A percentile compares a stretch with the other conserved stretches of the same genome.
Conservation (phyloP, 2,113 vertebrate species). For the Anolis carolinensis region DNA sequence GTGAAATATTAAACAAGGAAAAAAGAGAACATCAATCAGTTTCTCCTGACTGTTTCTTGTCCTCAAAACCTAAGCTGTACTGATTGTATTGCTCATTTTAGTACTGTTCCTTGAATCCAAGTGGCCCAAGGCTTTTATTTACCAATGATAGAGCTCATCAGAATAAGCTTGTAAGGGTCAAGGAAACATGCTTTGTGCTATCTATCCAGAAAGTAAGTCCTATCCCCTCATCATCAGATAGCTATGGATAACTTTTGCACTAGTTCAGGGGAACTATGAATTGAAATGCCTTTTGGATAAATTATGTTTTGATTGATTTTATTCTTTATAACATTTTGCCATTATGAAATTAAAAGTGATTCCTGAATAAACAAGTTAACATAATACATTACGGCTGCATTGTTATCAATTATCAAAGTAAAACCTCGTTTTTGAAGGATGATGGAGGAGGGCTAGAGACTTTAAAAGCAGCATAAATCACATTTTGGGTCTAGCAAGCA, state of each 20-base stretch:
- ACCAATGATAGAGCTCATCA: constrained; percentile 6
- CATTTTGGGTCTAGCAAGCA: neutral
- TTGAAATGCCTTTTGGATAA: neutral
- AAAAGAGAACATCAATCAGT: constrained; percentile 16
- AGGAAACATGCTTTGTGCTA: neutral
- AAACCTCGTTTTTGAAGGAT: neutral
- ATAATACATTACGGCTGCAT: neutral
- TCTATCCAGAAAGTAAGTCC: constrained; percentile 9
- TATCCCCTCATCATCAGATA: neutral
- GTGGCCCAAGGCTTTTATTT: neutral
- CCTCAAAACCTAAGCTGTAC: constrained; percentile 34
- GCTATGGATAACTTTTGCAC: constrained; percentile 8
- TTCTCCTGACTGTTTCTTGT: constrained; percentile 21
- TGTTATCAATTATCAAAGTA: neutral
- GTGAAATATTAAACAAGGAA: constrained; percentile 19
- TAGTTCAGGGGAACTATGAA: neutral
- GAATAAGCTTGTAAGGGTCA: constrained; percentile 13
- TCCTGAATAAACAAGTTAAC: neutral
- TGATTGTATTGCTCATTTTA: constrained; percentile 38
- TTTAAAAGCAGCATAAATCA: neutral
- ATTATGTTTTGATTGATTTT: neutral
- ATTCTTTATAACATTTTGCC: neutral
- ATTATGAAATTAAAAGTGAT: neutral
- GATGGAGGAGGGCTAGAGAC: neutral
- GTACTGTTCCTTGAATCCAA: neutral